Conservation (phyloP, 2,888 invertebrate species). For the Ophraella communa region DNA sequence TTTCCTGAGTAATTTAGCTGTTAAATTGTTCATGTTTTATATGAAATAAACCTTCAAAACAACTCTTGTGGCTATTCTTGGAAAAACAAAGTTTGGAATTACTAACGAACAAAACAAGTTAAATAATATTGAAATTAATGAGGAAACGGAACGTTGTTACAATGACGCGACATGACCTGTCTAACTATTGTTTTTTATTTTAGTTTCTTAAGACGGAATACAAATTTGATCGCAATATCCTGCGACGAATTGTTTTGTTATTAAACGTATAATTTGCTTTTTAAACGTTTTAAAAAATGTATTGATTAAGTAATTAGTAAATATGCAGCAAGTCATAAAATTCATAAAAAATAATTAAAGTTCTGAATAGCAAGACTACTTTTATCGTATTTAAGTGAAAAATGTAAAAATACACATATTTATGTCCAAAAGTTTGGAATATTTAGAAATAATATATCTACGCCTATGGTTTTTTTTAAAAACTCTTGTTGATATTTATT, state of each 20-base stretch:
- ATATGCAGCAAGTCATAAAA: neutral
- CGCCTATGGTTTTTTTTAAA: too few species aligned
- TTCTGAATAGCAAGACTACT: too few species aligned
- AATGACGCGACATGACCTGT: slow-evolving; percentile 1
- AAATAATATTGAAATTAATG: slow-evolving; percentile 14
- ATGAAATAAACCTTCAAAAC: neutral
- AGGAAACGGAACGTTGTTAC: slow-evolving; percentile 24
- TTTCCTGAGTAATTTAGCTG: slow-evolving; percentile 4
- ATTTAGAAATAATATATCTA: too few species aligned
- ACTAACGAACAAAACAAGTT: slow-evolving; percentile 20
- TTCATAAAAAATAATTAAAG: too few species aligned
- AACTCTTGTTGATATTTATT: too few species aligned
- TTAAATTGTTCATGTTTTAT: slow-evolving; percentile 4
- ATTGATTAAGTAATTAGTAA: neutral
- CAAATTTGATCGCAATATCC: slow-evolving; percentile 10
- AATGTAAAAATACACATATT: too few species aligned
- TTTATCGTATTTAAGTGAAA: too few species aligned
- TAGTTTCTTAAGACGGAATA: slow-evolving; percentile 7
- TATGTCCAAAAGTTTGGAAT: too few species aligned
- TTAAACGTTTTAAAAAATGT: neutral
- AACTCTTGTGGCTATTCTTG: neutral
- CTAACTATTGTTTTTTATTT: slow-evolving; percentile 7
- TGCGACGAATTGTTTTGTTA: neutral
- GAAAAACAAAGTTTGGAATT: slow-evolving; percentile 6
- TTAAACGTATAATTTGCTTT: neutral